phyloP scores from a whole-genome alignment of 2,113 vertebrate species.

The Litocranius walleri region DNA sequence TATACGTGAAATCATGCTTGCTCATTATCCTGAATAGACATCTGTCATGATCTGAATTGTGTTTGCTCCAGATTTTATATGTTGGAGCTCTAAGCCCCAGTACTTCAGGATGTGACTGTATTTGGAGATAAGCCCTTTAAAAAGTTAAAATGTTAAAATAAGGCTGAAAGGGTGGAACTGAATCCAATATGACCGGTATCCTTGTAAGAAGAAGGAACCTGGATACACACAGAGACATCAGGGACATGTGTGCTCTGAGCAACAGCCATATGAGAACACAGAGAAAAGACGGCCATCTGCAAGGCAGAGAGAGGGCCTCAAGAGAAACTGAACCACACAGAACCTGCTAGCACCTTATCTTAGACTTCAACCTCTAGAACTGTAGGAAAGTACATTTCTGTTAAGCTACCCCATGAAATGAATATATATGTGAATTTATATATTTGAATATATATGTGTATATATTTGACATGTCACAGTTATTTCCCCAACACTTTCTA shows the following conservation, averaged over 20 bases:
- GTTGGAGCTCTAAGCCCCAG: neutral
- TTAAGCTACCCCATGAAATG: neutral
- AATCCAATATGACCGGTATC: neutral
- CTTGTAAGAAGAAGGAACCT: neutral
- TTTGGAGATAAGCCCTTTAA: neutral
- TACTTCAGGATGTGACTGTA: neutral
- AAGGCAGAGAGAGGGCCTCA: too few relatives aligned
- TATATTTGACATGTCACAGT: neutral
- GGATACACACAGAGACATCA: neutral
- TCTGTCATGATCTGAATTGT: neutral
- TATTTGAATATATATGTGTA: neutral
- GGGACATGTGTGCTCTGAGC: neutral
- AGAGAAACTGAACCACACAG: neutral
- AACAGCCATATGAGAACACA: neutral
- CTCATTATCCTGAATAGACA: neutral
- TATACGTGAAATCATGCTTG: neutral
- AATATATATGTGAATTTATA: neutral
- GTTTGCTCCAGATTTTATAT: neutral
- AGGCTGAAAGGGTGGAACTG: neutral
- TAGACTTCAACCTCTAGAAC: neutral
- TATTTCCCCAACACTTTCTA: neutral
- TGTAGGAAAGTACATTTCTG: neutral
- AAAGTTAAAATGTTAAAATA: neutral
- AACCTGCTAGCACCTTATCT: neutral
- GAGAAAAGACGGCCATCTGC: neutral